Conservation (phyloP, 2,797 vertebrate genomes). For the Sebastes umbrosus region DNA sequence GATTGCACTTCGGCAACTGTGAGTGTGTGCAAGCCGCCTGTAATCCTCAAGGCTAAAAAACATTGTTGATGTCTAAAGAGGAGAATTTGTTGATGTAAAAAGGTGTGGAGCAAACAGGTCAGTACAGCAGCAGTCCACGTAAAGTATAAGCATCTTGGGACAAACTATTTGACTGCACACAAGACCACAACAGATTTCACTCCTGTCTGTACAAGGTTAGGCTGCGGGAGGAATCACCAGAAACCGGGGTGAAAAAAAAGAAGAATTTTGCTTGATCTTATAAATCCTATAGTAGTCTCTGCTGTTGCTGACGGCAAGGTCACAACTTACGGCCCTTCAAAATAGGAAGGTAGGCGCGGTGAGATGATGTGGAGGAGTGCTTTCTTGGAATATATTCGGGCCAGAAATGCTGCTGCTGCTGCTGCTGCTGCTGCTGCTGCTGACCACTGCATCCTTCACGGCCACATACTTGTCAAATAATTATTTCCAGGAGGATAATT, state of each 20-base stretch:
- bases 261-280: not conserved
- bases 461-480: not conserved
- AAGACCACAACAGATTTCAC: not conserved
- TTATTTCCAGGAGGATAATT: slow-evolving; percentile 11
- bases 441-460: slow-evolving; percentile 13
- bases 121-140: not conserved
- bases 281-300: not conserved
- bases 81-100: not conserved
- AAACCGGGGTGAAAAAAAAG: not conserved
- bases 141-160: not conserved
- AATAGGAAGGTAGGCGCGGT: not conserved
- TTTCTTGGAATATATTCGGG: not conserved
- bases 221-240: not conserved
- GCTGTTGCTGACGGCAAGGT: slow-evolving; percentile 16
- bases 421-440: not conserved
- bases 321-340: not conserved
- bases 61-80: not conserved
- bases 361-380: not conserved
- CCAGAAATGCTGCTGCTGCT: not conserved
- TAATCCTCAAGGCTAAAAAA: not conserved
- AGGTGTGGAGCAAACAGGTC: not conserved
- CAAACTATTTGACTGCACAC: not conserved
- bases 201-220: not conserved
- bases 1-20: not conserved
- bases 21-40: not conserved